Percentiles rank a stretch among this genome's conserved stretches.
phyloP scores from a whole-genome alignment of 2,113 vertebrate species.

The Siniperca knerii region DNA sequence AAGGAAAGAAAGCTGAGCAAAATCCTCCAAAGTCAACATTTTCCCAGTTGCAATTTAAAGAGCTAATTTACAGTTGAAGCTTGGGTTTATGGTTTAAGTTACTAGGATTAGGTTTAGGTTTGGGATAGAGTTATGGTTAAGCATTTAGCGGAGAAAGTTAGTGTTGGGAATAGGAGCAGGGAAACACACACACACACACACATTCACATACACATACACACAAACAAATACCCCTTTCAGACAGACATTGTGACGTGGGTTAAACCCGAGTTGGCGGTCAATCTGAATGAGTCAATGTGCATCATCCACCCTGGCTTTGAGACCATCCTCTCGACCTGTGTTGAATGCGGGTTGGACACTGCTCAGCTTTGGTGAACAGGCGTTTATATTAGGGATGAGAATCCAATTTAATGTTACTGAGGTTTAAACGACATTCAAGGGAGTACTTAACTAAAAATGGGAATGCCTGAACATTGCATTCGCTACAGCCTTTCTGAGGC shows the following conservation, averaged over 20 bases:
- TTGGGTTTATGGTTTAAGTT: conserved; percentile 7
- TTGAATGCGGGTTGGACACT: not conserved
- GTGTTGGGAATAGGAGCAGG: not conserved
- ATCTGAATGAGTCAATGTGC: conserved; percentile 19
- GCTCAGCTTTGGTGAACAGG: not conserved
- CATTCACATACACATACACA: not conserved
- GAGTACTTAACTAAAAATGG: not conserved
- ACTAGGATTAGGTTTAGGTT: conserved; percentile 6
- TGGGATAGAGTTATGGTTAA: not conserved
- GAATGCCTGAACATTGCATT: not conserved
- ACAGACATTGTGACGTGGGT: not conserved
- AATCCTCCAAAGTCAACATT: conserved; percentile 11
- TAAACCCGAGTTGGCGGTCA: not conserved
- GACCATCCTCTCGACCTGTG: not conserved
- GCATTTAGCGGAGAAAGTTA: not conserved
- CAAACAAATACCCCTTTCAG: not conserved
- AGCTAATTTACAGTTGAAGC: conserved; percentile 24
- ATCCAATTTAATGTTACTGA: not conserved
- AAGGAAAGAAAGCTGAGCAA: conserved; percentile 12
- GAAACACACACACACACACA: not conserved
- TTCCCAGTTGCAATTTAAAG: conserved; percentile 23
- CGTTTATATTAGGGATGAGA: not conserved
- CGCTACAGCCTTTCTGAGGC: not conserved
- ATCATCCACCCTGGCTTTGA: not conserved
- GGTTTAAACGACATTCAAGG: not conserved